phyloP scores from a whole-genome alignment of 2,113 vertebrate genomes.

The Syrrhaptes paradoxus region DNA sequence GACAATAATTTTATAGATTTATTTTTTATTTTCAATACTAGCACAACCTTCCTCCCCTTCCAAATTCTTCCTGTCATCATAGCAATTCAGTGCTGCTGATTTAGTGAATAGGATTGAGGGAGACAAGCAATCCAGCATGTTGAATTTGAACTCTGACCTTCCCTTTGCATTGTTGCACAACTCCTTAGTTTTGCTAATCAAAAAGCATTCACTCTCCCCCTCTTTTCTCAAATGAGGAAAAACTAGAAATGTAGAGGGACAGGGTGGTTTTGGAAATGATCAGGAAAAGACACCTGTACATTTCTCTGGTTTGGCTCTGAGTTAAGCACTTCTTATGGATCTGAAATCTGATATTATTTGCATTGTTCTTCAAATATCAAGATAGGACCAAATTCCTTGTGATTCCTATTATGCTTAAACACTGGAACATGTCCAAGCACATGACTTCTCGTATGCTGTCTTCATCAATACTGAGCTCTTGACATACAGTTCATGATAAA shows the following conservation, averaged over 20 bases:
- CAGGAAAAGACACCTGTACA: slow-evolving; percentile 51
- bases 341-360: slow-evolving; percentile 50
- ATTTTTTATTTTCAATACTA: slow-evolving; percentile 50
- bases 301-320: slow-evolving; percentile 45
- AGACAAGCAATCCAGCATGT: slow-evolving; percentile 64
- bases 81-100: slow-evolving; percentile 42
- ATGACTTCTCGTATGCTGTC: slow-evolving; percentile 66
- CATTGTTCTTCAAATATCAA: slow-evolving; percentile 55
- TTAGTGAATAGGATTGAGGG: slow-evolving; percentile 59
- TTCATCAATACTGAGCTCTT: slow-evolving; percentile 64
- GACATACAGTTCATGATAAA: slow-evolving; percentile 58
- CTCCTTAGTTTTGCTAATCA: slow-evolving; percentile 51
- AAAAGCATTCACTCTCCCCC: background rate
- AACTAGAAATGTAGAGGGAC: background rate
- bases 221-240: slow-evolving; percentile 28
- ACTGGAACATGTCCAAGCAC: slow-evolving; percentile 60
- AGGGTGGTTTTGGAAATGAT: slow-evolving; percentile 46
- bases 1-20: slow-evolving; percentile 4
- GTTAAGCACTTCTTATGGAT: background rate
- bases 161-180: slow-evolving; percentile 38
- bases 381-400: slow-evolving; percentile 61
- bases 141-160: slow-evolving; percentile 47
- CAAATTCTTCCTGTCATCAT: slow-evolving; percentile 65
- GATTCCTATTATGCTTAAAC: slow-evolving; percentile 45
- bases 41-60: slow-evolving; percentile 8